A percentile compares a stretch with the other conserved stretches of the same genome.
Evolutionary conservation across 2,797 vertebrate species (phyloP).

Genomic region (Cirrhinus mrigala): DNA sequence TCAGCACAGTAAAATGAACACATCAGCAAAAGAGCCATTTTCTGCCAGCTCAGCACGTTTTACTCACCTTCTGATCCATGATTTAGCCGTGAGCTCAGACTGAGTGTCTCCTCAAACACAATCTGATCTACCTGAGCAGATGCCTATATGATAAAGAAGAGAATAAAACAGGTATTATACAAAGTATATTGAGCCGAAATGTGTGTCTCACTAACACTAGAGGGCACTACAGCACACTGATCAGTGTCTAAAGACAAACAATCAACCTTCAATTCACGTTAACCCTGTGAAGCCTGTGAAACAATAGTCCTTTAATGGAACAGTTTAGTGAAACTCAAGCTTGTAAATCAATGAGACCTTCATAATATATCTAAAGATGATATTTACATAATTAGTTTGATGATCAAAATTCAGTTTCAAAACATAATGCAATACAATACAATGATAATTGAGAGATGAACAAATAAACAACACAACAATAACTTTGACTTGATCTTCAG

Average conservation of each 20-base stretch:
- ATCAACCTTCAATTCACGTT: too few relatives aligned
- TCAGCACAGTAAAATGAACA: not conserved
- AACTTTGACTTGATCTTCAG: not conserved
- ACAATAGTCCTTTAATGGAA: too few relatives aligned
- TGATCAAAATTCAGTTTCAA: not conserved
- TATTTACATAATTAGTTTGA: not conserved
- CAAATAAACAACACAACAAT: not conserved
- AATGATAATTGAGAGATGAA: not conserved
- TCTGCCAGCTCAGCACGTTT: not conserved
- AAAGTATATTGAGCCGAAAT: not conserved
- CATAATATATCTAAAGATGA: too few relatives aligned
- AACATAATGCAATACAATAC: not conserved
- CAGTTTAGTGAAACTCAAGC: too few relatives aligned
- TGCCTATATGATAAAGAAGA: not conserved
- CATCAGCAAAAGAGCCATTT: not conserved
- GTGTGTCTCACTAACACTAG: conserved; percentile 46
- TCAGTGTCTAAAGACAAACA: not conserved
- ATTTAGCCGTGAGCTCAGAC: not conserved
- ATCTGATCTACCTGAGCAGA: too few relatives aligned
- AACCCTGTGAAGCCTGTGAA: not conserved
- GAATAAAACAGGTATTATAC: not conserved
- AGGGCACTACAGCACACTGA: conserved; percentile 32
- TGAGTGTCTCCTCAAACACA: not conserved
- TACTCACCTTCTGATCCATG: conserved; percentile 45
- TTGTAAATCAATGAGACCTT: not conserved